phyloP scores from a whole-genome alignment of 2,113 vertebrate genomes.

The Electrona antarctica region DNA sequence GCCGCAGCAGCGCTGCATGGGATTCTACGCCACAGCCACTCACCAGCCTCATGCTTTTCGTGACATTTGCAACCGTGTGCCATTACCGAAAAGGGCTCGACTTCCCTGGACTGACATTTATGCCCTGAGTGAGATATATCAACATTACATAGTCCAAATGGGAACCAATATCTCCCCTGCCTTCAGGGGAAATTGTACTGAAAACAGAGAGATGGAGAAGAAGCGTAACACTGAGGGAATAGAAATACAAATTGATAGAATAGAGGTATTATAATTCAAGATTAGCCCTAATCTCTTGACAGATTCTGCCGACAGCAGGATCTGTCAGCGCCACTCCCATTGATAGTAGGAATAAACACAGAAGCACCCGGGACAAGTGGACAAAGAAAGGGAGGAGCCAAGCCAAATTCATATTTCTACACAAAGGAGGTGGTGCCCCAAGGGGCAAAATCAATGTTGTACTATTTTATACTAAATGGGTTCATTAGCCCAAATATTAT shows the following conservation, averaged over 20 bases:
- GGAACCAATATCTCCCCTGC: constrained; percentile 47
- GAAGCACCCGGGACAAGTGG: not conserved
- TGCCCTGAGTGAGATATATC: constrained; percentile 65
- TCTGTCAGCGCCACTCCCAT: not conserved
- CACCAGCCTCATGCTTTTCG: constrained; percentile 62
- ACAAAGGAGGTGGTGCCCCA: no score
- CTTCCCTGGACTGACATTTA: constrained; percentile 70
- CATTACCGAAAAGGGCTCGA: constrained; percentile 67
- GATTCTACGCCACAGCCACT: constrained; percentile 53
- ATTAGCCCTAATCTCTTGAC: not conserved
- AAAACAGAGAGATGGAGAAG: constrained; percentile 15
- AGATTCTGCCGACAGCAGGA: not conserved
- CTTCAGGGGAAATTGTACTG: constrained; percentile 60
- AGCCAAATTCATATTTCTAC: no score
- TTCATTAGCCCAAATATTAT: no score
- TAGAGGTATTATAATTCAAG: not conserved
- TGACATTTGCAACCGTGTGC: constrained; percentile 75
- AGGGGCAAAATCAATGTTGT: no score
- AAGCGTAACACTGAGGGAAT: not conserved
- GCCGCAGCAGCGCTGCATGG: constrained; percentile 27
- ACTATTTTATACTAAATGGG: no score
- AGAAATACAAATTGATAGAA: constrained; percentile 1
- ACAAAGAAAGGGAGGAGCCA: not conserved
- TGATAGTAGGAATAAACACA: not conserved
- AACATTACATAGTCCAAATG: constrained; percentile 60